Base-by-base conservation (phyloP, 1,140 invertebrate species). In the Venustaconcha ellipsiformis region DNA sequence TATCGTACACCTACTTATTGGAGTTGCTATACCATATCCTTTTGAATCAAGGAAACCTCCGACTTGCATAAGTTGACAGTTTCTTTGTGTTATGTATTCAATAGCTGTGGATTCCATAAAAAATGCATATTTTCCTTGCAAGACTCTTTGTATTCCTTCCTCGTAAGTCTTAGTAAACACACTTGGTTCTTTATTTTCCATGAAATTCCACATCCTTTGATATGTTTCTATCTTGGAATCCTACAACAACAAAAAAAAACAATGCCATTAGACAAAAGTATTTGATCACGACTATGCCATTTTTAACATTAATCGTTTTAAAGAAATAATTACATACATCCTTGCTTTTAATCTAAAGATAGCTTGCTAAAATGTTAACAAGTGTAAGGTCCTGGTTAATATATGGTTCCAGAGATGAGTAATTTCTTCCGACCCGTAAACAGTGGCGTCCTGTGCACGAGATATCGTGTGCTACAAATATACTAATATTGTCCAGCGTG, bases 51-150 rank as follows among this genome's bases (percentile, higher is more conserved):
- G 91, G 1, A 99, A 92, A 1, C 97, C 97, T 0, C 98, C 98
- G 60, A 99, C 97, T 92, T 99, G 97, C 55, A 98, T 99, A 6
- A 99, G 91, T 90, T 99, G 98, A 89, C 98, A 99, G 87, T 99
- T 96, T 68, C 97, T 92, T 90, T 99, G 84, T 20, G 82, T 85
- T 86, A 98, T 98, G 89, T 99, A 98, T 67, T 99, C 91, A 93
- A 98, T 99, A 0, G 97, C 98, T 1, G 88, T 86, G 0, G 97
- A 99, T 91, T 99, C 98, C 96, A 99, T 99, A 26, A 99, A 92
- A 88, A 98, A 99, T 0, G 98, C 98, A 87, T 99, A 99, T 1
- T 96, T 96, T 0, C 96, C 96, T 68, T 78, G 72, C 74, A 75
- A 67, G 4, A 88, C 88, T 18, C 84, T 70, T 17, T 83, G 74